Evolutionary conservation across 2,888 invertebrate species (phyloP).

Genomic region (Omphaloscelis lunosa): DNA sequence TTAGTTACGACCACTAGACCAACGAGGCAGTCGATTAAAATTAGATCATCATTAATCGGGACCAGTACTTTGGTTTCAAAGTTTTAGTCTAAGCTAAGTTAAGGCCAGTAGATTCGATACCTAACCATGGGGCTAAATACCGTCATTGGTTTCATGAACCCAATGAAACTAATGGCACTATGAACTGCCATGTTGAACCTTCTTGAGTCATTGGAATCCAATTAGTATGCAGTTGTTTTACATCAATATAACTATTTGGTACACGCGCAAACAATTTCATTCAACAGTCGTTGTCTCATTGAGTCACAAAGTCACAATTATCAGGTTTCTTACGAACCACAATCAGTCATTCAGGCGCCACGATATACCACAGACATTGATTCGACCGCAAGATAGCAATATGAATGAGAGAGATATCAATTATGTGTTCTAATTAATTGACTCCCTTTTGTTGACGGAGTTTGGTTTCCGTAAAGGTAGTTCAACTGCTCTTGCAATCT

Average conservation of each 20-base stretch:
- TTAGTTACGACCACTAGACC: too few relatives aligned
- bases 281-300: slow-evolving; percentile 10
- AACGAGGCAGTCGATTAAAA: background rate
- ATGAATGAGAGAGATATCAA: background rate
- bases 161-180: background rate
- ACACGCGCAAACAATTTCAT: slow-evolving; percentile 1
- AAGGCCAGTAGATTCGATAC: background rate
- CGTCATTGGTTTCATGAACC: background rate
- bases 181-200: background rate
- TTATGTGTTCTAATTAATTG: background rate
- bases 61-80: background rate
- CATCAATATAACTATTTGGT: background rate
- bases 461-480: too few relatives aligned
- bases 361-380: slow-evolving; percentile 43
- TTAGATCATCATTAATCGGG: background rate
- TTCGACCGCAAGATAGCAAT: slow-evolving; percentile 31
- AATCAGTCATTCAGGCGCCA: slow-evolving; percentile 29
- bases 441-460: too few relatives aligned
- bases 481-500: too few relatives aligned
- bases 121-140: background rate
- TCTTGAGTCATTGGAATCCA: background rate
- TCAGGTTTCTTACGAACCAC: slow-evolving; percentile 40
- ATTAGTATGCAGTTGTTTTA: slow-evolving; percentile 1
- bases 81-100: background rate
- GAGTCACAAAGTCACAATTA: slow-evolving; percentile 21